Conservation (phyloP, 2,888 invertebrate species). For the Molanna angustata region DNA sequence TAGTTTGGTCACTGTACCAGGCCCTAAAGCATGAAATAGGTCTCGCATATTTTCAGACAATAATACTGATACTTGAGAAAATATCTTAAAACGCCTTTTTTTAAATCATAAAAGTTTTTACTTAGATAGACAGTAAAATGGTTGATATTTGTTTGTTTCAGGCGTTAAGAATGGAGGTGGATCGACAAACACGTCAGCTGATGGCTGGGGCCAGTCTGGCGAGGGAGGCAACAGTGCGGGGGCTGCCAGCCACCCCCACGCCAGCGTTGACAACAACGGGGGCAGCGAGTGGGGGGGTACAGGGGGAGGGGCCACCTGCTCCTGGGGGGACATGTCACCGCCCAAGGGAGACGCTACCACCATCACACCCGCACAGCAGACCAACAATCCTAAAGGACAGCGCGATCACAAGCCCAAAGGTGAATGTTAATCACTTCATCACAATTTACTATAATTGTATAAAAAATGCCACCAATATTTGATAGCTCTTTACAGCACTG, state of each 20-base stretch:
- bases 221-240: neutral
- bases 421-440: too few relatives aligned
- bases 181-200: constrained; percentile 6
- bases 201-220: constrained; percentile 23
- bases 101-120: too few relatives aligned
- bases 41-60: too few relatives aligned
- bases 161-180: constrained; percentile 24
- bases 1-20: too few relatives aligned
- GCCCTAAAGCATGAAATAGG: too few relatives aligned
- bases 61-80: too few relatives aligned
- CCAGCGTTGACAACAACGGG: neutral
- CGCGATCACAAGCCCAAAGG: constrained; percentile 30
- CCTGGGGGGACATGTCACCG: constrained; percentile 19
- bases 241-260: neutral
- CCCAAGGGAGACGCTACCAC: constrained; percentile 17
- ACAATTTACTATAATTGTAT: too few relatives aligned
- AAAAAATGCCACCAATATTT: too few relatives aligned
- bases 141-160: constrained; percentile 23
- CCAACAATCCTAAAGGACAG: constrained; percentile 20
- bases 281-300: neutral
- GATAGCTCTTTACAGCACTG: too few relatives aligned
- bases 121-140: too few relatives aligned
- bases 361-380: constrained; percentile 9
- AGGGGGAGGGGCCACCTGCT: constrained; percentile 13
- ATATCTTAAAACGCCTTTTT: too few relatives aligned